These are phyloP conservation scores for Bombus superbus DNA, from an alignment of 1,140 invertebrate genomes.

Conservation along the genomic window DNA sequence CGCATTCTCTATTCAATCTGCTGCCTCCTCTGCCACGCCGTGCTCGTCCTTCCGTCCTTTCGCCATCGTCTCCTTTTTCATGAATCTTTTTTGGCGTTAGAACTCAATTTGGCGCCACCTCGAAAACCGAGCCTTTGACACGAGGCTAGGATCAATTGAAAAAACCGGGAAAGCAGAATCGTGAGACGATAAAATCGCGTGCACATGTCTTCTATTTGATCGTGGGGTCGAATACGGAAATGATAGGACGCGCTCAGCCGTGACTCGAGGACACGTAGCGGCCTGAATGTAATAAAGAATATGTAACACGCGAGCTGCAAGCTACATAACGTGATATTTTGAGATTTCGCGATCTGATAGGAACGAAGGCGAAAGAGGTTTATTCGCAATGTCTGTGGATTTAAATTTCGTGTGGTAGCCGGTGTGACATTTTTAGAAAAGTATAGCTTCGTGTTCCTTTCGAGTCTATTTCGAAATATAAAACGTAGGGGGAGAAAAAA, in stretches of 20 bases:
- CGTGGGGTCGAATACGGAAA: not conserved
- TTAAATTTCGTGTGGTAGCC: not conserved
- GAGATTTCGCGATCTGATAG: not conserved
- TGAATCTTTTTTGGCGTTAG: conserved; percentile 9
- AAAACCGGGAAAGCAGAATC: not conserved
- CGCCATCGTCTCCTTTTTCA: not conserved
- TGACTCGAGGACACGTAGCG: not conserved
- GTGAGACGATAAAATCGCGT: conserved; percentile 17
- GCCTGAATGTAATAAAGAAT: not conserved
- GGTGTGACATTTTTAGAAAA: not conserved
- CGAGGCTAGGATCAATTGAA: not conserved
- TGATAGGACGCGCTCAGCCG: not conserved
- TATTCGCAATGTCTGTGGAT: not conserved
- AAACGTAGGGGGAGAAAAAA: not conserved
- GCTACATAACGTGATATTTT: not conserved
- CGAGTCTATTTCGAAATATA: not conserved
- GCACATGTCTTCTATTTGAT: conserved; percentile 11
- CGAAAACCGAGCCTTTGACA: conserved; percentile 37
- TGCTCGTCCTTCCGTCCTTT: not conserved
- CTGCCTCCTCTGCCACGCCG: conserved; percentile 18
- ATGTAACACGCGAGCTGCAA: not conserved
- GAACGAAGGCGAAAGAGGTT: not conserved
- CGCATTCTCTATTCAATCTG: conserved; percentile 36
- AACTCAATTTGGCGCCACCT: conserved; percentile 46
- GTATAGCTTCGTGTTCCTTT: not conserved